Conservation (phyloP, 2,113 vertebrate genomes). For the Cheirogaleus medius region DNA sequence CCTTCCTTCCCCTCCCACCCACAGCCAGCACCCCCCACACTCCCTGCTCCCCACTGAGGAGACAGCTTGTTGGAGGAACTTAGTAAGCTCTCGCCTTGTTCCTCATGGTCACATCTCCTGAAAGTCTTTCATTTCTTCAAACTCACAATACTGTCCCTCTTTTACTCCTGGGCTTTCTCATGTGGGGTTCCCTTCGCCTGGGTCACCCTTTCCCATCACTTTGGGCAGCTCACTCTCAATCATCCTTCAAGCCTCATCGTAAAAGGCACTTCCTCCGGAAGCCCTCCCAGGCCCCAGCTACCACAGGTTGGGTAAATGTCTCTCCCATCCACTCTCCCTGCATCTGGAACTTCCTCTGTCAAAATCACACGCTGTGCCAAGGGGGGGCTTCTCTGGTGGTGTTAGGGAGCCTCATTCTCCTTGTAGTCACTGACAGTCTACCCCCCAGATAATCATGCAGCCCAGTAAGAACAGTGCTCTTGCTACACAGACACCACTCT, state of each 20-base stretch:
- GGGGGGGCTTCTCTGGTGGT: background rate
- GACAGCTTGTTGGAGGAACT: background rate
- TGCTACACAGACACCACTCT: background rate
- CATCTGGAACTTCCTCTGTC: background rate
- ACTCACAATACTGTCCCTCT: too few relatives aligned
- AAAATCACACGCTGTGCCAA: background rate
- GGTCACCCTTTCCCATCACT: background rate
- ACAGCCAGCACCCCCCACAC: background rate
- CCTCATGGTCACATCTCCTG: background rate
- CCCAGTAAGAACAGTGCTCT: background rate
- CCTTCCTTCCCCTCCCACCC: background rate
- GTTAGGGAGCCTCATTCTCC: background rate
- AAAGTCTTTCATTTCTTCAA: background rate
- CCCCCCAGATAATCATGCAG: background rate
- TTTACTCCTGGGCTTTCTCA: background rate
- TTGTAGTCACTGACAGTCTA: background rate
- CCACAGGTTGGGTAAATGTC: background rate
- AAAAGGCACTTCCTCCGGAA: background rate
- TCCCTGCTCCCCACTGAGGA: background rate
- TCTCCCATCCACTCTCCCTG: too few relatives aligned
- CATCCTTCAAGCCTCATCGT: background rate
- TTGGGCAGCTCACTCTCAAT: background rate
- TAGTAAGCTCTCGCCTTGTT: background rate
- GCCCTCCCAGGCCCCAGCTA: background rate
- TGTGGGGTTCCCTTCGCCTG: too few relatives aligned